phyloP scores from a whole-genome alignment of 2,113 vertebrate genomes.

The Turnix velox region DNA sequence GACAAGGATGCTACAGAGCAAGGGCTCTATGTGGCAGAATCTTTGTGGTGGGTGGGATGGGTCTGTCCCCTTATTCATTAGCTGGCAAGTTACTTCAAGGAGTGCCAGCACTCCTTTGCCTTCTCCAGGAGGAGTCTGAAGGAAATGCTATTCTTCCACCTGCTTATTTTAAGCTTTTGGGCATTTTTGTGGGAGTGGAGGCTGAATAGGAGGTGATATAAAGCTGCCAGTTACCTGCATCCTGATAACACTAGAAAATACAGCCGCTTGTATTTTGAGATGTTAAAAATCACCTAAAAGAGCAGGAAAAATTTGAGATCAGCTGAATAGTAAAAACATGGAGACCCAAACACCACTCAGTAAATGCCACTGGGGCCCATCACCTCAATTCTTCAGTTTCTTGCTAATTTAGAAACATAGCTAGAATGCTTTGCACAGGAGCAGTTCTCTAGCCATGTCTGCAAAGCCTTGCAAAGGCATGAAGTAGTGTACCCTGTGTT shows the following conservation, averaged over 20 bases:
- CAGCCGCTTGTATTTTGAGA: background rate
- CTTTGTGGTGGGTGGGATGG: background rate
- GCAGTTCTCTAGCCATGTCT: background rate
- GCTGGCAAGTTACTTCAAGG: background rate
- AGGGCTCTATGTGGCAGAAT: background rate
- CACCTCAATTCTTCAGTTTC: background rate
- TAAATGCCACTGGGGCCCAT: background rate
- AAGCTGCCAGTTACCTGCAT: background rate
- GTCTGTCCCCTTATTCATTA: background rate
- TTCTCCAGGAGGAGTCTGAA: background rate
- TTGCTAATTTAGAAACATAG: background rate
- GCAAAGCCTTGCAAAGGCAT: background rate
- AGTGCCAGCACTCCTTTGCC: background rate
- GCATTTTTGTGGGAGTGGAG: background rate
- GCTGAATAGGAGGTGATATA: background rate
- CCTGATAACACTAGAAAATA: background rate
- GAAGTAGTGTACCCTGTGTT: constrained; percentile 15
- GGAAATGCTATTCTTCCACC: background rate
- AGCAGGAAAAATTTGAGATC: background rate
- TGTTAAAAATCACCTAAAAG: background rate
- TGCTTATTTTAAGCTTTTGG: background rate
- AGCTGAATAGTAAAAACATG: background rate
- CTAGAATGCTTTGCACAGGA: background rate
- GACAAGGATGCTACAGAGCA: background rate
- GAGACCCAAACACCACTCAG: background rate